Evolutionary conservation across 2,797 vertebrate species (phyloP).

Genomic region (Malacoctenus gilli): DNA sequence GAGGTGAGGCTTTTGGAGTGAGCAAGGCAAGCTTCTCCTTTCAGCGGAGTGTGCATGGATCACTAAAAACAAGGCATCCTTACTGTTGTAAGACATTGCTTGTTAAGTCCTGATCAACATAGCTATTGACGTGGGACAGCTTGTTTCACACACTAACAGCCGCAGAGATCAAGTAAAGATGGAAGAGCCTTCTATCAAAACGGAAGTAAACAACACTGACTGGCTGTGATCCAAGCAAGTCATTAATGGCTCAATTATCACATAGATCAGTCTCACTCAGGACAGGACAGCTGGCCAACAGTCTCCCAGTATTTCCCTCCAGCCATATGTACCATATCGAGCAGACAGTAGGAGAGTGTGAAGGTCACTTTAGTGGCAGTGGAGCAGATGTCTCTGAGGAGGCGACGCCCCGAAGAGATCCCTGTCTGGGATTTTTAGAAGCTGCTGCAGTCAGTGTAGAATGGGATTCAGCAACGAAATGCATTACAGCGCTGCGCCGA

Average conservation of each 20-base stretch:
- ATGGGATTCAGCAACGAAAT: no score
- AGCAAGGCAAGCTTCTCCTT: no score
- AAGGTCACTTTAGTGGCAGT: slow-evolving; percentile 66
- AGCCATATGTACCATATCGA: slow-evolving; percentile 44
- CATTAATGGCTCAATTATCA: slow-evolving; percentile 54
- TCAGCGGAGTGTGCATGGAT: no score
- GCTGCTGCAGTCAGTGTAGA: no score
- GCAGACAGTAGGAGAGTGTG: slow-evolving; percentile 53
- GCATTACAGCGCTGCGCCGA: no score
- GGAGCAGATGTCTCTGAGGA: slow-evolving; percentile 64
- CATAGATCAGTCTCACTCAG: slow-evolving; percentile 45
- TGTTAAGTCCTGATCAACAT: slow-evolving; percentile 5
- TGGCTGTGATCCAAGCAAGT: slow-evolving; percentile 50
- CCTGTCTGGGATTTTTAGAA: not conserved
- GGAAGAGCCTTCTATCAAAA: slow-evolving; percentile 39
- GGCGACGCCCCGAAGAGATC: slow-evolving; percentile 31
- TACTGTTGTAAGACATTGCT: not conserved
- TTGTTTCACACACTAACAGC: slow-evolving; percentile 29
- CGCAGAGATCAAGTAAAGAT: slow-evolving; percentile 35
- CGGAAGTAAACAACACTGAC: slow-evolving; percentile 17
- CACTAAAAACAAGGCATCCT: no score
- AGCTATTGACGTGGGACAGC: not conserved
- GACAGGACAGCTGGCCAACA: slow-evolving; percentile 55
- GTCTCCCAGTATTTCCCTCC: slow-evolving; percentile 26
- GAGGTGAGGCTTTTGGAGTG: no score